Conservation (phyloP, 2,888 invertebrate genomes). For the Didymodactylos carnosus region DNA sequence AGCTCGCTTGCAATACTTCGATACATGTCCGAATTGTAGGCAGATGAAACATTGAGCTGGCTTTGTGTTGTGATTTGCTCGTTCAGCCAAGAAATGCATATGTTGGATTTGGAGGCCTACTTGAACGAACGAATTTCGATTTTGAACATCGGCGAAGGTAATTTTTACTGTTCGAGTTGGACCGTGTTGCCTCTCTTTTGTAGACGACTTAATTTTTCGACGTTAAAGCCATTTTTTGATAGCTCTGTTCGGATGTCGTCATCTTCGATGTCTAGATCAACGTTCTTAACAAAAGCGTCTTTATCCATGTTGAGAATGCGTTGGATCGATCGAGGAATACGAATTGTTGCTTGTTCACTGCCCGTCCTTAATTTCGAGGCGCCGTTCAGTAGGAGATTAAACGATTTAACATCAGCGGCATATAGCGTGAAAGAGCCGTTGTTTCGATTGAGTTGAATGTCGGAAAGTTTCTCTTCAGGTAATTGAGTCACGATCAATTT, state of each 20-base stretch:
- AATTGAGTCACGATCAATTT: not conserved
- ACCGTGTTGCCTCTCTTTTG: not conserved
- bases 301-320: not conserved
- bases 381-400: not conserved
- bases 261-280: not conserved
- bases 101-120: not conserved
- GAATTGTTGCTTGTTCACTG: not conserved
- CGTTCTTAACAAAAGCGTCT: not conserved
- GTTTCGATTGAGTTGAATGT: not conserved
- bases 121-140: not conserved
- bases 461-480: not conserved
- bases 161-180: not conserved
- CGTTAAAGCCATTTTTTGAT: not conserved
- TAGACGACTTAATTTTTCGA: not conserved
- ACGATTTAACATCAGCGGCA: not conserved
- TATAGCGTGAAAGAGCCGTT: not conserved
- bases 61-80: not conserved
- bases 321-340: not conserved
- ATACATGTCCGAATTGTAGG: not conserved
- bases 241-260: not conserved
- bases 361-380: not conserved
- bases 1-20: not conserved
- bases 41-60: not conserved
- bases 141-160: not conserved
- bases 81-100: not conserved